Percentiles rank a stretch among this genome's conserved stretches.
These are phyloP conservation scores for Schizaphis graminum DNA, from an alignment of 2,888 invertebrate species.

Conservation along the genomic window DNA sequence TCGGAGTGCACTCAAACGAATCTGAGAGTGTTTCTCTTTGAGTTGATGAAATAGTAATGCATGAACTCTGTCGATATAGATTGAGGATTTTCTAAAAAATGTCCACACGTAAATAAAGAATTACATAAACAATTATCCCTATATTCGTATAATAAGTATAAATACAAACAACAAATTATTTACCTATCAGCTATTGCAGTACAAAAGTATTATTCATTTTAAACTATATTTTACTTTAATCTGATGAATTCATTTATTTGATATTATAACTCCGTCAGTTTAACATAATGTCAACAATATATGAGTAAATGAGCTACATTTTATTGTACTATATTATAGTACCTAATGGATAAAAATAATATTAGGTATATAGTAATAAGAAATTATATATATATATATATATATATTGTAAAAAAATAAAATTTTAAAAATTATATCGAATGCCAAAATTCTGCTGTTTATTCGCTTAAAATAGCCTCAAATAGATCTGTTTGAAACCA, in stretches of 20 bases:
- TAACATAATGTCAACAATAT: neutral
- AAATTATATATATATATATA: neutral
- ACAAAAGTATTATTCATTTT: neutral
- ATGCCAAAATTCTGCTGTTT: neutral
- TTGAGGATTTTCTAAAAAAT: slow-evolving; percentile 71
- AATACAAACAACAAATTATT: neutral
- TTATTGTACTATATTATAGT: neutral
- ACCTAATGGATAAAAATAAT: no score
- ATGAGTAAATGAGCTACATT: neutral
- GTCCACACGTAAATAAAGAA: slow-evolving; percentile 19
- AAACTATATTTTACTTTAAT: neutral
- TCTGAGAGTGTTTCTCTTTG: slow-evolving; percentile 73
- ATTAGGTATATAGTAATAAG: no score
- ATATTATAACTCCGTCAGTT: neutral
- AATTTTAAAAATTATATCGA: neutral
- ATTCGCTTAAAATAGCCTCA: neutral
- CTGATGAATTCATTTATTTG: neutral
- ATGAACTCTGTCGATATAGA: slow-evolving; percentile 72
- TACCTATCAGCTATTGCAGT: neutral
- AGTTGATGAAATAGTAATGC: slow-evolving; percentile 72
- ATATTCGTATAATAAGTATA: neutral
- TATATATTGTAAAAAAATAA: neutral
- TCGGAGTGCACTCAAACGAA: slow-evolving; percentile 73
- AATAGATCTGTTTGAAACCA: neutral
- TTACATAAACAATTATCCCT: neutral